phyloP scores from a whole-genome alignment of 2,888 invertebrate genomes.

The Xylocampa areola region DNA sequence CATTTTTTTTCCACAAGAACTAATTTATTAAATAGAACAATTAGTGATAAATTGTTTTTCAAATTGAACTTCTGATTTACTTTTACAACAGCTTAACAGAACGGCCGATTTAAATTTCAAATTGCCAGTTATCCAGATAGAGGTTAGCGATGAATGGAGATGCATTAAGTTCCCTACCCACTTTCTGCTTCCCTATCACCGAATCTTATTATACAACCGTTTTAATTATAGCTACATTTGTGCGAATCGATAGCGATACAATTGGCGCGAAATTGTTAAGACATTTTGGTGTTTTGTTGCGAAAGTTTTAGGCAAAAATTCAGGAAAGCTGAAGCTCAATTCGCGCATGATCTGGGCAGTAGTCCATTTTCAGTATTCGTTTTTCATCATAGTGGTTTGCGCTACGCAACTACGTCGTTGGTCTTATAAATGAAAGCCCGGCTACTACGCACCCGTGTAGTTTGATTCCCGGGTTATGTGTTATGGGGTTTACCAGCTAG shows the following conservation, averaged over 20 bases:
- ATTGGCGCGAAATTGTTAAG: background rate
- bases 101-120: slow-evolving; percentile 86
- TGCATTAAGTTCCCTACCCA: slow-evolving; percentile 59
- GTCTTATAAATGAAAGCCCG: too few relatives aligned
- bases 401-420: too few relatives aligned
- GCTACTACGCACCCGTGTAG: too few relatives aligned
- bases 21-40: too few relatives aligned
- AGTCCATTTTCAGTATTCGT: too few relatives aligned
- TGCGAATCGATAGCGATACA: background rate
- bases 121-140: slow-evolving; percentile 83
- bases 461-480: too few relatives aligned
- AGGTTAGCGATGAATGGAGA: slow-evolving; percentile 78
- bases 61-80: slow-evolving; percentile 29
- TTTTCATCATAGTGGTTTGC: too few relatives aligned
- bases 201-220: slow-evolving; percentile 36
- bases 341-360: too few relatives aligned
- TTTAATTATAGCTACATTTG: slow-evolving; percentile 40
- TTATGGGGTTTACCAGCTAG: too few relatives aligned
- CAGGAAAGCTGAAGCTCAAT: background rate
- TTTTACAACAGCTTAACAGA: slow-evolving; percentile 69
- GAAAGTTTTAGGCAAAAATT: background rate
- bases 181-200: slow-evolving; percentile 28
- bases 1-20: too few relatives aligned
- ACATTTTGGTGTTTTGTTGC: background rate
- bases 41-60: background rate